phyloP scores from a whole-genome alignment of 2,113 vertebrate species.

The Apaloderma vittatum region DNA sequence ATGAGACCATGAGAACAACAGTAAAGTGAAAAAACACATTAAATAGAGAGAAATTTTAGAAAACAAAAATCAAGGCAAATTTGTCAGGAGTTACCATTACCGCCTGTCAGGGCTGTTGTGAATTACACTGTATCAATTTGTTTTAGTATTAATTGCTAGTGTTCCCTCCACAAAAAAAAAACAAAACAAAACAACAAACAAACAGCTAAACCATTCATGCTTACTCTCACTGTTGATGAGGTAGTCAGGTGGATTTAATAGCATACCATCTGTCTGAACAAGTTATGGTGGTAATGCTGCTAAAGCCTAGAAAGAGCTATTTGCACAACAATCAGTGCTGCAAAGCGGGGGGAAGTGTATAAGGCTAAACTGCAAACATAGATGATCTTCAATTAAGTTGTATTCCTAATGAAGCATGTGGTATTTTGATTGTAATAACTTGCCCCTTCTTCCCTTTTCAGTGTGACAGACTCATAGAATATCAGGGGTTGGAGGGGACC shows the following conservation, averaged over 20 bases:
- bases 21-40: background rate
- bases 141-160: background rate
- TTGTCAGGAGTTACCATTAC: background rate
- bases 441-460: background rate
- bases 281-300: background rate
- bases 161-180: background rate
- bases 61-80: background rate
- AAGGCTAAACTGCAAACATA: background rate
- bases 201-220: background rate
- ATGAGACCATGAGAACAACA: background rate
- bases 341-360: background rate
- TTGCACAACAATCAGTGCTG: background rate
- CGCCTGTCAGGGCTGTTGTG: background rate
- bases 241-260: conserved; percentile 26
- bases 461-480: background rate
- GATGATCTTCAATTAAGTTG: background rate
- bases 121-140: background rate
- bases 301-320: background rate
- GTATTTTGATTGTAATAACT: background rate
- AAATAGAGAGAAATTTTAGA: background rate
- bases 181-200: too few species aligned
- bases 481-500: too few species aligned
- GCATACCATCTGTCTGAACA: conserved; percentile 40
- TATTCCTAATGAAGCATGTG: background rate
- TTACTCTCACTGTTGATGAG: background rate